Evolutionary conservation across 2,113 vertebrate species (phyloP).

Genomic region (Xenopus tropicalis): UCB_Xtro_10.0 CM004443.2:130786501-130787000

Average conservation of each 20-base stretch:
- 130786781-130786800: too few species aligned
- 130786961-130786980: too few species aligned
- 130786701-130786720: too few species aligned
- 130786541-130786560: constrained; percentile 72
- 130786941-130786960: too few species aligned
- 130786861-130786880: constrained; percentile 72
- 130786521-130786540: constrained; percentile 71
- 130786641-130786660: constrained; percentile 62
- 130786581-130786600: constrained; percentile 81
- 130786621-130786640: constrained; percentile 70
- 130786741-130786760: too few species aligned
- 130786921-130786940: too few species aligned
- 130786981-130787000: not conserved
- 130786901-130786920: not conserved
- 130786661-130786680: too few species aligned
- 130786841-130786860: constrained; percentile 80
- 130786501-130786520: not conserved
- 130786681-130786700: too few species aligned
- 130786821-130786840: constrained; percentile 88
- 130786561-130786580: constrained; percentile 80
- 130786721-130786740: too few species aligned
- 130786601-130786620: constrained; percentile 88
- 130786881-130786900: constrained; percentile 81
- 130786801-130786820: constrained; percentile 88
- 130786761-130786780: not conserved